Conservation (phyloP, 2,888 invertebrate genomes). For the Trichogramma dendrolimi region DNA sequence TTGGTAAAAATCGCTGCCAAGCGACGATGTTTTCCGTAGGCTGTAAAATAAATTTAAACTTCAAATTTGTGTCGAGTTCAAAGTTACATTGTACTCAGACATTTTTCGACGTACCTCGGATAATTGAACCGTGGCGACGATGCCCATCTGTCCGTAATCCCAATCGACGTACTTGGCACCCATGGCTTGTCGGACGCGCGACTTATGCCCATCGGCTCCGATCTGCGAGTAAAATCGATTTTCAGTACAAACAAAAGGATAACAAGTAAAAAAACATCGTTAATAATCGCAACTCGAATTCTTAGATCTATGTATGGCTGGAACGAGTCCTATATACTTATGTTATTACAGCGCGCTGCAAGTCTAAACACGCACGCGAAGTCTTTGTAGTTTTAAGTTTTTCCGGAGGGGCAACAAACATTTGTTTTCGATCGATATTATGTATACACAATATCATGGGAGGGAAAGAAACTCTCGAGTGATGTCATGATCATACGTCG, state of each 20-base stretch:
- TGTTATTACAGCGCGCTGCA: too few relatives aligned
- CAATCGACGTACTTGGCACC: slow-evolving; percentile 74
- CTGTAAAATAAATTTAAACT: slow-evolving; percentile 51
- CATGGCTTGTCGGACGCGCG: slow-evolving; percentile 79
- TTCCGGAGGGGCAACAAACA: too few relatives aligned
- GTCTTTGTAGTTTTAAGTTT: too few relatives aligned
- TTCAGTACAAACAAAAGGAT: not conserved
- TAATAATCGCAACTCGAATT: not conserved
- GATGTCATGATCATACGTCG: too few relatives aligned
- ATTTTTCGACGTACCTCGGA: slow-evolving; percentile 60
- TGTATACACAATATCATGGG: too few relatives aligned
- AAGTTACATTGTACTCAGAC: not conserved
- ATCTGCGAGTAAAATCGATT: slow-evolving; percentile 56
- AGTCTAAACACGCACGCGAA: too few relatives aligned
- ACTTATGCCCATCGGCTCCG: slow-evolving; percentile 92
- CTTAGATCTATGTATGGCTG: too few relatives aligned
- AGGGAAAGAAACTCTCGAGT: too few relatives aligned
- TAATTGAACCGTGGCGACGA: slow-evolving; percentile 86
- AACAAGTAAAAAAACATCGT: not conserved
- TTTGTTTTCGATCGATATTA: too few relatives aligned
- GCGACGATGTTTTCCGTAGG: slow-evolving; percentile 77
- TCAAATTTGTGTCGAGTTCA: not conserved
- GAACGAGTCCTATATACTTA: too few relatives aligned
- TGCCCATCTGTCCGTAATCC: slow-evolving; percentile 84
- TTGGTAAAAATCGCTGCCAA: slow-evolving; percentile 93